Evolutionary conservation across 92 coral and sea anemone species (phyloP), one percentile per base, ranked within the genome.

Genomic region (Zoanthus solanderi): DNA sequence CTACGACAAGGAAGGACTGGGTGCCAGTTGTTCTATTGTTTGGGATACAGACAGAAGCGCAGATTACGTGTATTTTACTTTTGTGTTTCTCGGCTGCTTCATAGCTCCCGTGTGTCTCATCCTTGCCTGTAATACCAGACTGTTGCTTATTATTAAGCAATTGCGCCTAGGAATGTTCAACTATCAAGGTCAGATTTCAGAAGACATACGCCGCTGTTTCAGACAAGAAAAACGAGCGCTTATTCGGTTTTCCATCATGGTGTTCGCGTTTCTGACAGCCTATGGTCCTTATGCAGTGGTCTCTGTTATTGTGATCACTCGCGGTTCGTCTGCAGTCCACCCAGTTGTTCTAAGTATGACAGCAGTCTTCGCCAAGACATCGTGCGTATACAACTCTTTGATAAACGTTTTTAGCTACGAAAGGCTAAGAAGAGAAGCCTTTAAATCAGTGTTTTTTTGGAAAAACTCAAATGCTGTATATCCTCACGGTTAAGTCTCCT

Each of bases 21-120:
- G 90, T 63, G 88, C 89, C 58, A 93, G 94, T 5, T 93, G 95
- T 83, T 90, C 95, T 1, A 32, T 92, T 7, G 52, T 66, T n/a
- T 92, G 93, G 93, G 92, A 92, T 46, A 80, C 90, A 8, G 69
- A 81, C 18, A 79, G 13, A 34, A 88, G 86, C n/a, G 67, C 89
- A 48, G 95, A 92, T 48, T 78, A 79, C 34, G 85, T 88, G 37
- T 92, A 92, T 69, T 92, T 89, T 47, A 93, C 66, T 5, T 83
- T 83, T 30, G 84, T 92, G 44, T 92, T 90, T 87, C 45, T 92
- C 50, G 93, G 93, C 52, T 86, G 93, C 78, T 92, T 83, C 87
- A 76, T 90, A 47, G 16, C 80, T 46, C 94, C 94, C 4, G 80
- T 76, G 9, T 76, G 65, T 48, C 63, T 76, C 80, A 52, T 76